A percentile compares a stretch with the other conserved stretches of the same genome.
phyloP scores from a whole-genome alignment of 2,888 invertebrate genomes.

The Thera obeliscata region DNA sequence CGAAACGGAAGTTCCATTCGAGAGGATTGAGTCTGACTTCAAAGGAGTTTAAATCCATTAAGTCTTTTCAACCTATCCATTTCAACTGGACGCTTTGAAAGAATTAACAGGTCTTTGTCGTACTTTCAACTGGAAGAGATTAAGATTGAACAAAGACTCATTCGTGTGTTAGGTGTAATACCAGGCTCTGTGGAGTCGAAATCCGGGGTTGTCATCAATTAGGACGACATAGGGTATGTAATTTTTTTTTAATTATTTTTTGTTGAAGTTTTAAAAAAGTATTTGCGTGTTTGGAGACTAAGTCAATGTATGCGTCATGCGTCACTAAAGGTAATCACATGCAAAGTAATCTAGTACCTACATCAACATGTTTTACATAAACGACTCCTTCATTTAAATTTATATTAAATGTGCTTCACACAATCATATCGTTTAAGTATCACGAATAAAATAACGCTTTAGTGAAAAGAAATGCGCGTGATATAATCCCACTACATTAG shows the following conservation, averaged over 20 bases:
- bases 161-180: neutral
- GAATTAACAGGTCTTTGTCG: conserved; percentile 32
- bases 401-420: too few relatives aligned
- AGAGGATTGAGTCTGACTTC: conserved; percentile 33
- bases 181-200: neutral
- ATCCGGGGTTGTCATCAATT: neutral
- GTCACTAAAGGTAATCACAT: too few relatives aligned
- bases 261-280: too few relatives aligned
- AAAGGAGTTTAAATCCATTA: conserved; percentile 45
- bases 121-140: conserved; percentile 33
- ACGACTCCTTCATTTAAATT: too few relatives aligned
- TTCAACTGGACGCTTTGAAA: conserved; percentile 33
- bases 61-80: conserved; percentile 41
- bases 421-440: too few relatives aligned
- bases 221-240: too few relatives aligned
- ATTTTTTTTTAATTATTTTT: too few relatives aligned
- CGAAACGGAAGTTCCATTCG: conserved; percentile 34
- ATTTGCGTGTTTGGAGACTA: too few relatives aligned
- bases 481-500: neutral
- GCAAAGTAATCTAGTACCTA: too few relatives aligned
- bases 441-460: neutral
- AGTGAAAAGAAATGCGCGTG: neutral
- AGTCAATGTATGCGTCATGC: too few relatives aligned
- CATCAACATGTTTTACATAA: too few relatives aligned
- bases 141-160: conserved; percentile 20